These are phyloP conservation scores for Auanema freiburgensis DNA, from an alignment of 2,888 invertebrate genomes.

Conservation along the genomic window DNA sequence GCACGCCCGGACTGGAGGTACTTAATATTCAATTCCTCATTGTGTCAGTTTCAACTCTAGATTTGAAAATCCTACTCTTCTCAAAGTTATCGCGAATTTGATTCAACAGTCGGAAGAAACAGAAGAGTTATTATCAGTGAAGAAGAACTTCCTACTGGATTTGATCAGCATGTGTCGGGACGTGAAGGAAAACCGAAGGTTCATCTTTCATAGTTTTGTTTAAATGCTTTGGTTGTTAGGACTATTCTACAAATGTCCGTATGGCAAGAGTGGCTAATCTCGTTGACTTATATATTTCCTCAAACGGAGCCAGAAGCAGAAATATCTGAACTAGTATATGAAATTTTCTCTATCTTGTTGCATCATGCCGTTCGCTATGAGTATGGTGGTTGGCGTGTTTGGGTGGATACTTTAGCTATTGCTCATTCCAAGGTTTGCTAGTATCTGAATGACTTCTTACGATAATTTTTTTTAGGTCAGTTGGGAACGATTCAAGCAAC, in stretches of 20 bases:
- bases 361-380: constrained; percentile 99
- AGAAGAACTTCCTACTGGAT: constrained; percentile 93
- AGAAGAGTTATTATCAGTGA: constrained; percentile 83
- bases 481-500: constrained; percentile 87
- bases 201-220: neutral
- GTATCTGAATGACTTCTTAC: neutral
- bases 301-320: constrained; percentile 71
- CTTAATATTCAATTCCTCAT: constrained; percentile 78
- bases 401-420: constrained; percentile 98
- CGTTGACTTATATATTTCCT: constrained; percentile 91
- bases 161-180: constrained; percentile 97
- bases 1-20: constrained; percentile 64
- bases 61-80: constrained; percentile 77
- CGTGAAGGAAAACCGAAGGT: constrained; percentile 85
- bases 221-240: too few species aligned
- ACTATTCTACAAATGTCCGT: constrained; percentile 99
- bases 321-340: constrained; percentile 96
- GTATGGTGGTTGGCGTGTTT: constrained; percentile 98
- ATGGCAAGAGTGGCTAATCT: constrained; percentile 98
- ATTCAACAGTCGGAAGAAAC: constrained; percentile 94
- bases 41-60: too few species aligned
- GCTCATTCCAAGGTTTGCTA: constrained; percentile 91
- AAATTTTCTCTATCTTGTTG: constrained; percentile 91
- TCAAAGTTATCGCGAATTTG: constrained; percentile 96
- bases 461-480: constrained; percentile 75